Conservation (phyloP, 2,113 vertebrate species). For the Megaptera novaeangliae region DNA sequence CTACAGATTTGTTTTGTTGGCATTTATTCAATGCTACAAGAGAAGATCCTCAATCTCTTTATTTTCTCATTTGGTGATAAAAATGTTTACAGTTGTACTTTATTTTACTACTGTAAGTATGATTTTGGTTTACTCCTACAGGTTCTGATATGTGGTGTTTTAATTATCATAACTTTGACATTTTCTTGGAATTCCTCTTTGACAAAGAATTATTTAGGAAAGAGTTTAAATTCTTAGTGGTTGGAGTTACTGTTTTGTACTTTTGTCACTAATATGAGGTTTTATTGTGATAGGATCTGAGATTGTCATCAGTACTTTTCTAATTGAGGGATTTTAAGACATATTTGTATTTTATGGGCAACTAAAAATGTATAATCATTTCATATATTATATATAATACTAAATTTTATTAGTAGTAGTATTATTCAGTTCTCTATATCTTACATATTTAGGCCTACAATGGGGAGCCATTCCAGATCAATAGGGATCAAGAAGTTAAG, state of each 20-base stretch:
- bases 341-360: background rate
- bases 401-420: background rate
- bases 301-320: background rate
- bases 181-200: background rate
- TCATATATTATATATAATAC: background rate
- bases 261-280: background rate
- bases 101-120: background rate
- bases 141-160: background rate
- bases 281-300: background rate
- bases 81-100: background rate
- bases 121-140: background rate
- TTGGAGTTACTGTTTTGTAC: background rate
- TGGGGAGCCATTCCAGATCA: background rate
- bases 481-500: background rate
- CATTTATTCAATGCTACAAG: background rate
- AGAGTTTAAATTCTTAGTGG: background rate
- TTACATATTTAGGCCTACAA: background rate
- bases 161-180: background rate
- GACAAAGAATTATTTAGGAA: background rate
- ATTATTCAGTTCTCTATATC: background rate
- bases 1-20: background rate
- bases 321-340: background rate
- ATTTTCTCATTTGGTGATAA: background rate
- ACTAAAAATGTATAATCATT: background rate
- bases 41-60: background rate